Percentiles rank a stretch among this genome's conserved stretches.
phyloP scores from a whole-genome alignment of 1,140 invertebrate species.

The Lepidurus couesii region DNA sequence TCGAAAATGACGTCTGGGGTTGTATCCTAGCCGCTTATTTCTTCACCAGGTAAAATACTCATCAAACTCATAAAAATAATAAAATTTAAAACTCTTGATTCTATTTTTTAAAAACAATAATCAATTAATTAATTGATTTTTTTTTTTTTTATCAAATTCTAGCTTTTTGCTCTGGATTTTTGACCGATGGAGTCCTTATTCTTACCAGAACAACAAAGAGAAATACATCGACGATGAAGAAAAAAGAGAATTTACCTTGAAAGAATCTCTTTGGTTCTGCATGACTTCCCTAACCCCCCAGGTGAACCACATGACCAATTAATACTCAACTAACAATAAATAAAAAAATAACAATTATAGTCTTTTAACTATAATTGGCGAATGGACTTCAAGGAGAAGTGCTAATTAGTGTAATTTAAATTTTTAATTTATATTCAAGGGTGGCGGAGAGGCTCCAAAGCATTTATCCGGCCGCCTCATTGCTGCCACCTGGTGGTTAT shows the following conservation, averaged over 20 bases:
- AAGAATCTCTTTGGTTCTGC: conserved; percentile 97
- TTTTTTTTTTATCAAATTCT: too few relatives aligned
- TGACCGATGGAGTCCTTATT: conserved; percentile 93
- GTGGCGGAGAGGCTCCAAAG: conserved; percentile 92
- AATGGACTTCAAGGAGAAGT: not conserved
- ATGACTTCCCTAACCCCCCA: conserved; percentile 97
- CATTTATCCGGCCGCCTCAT: conserved; percentile 86
- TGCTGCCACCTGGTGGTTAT: conserved; percentile 96
- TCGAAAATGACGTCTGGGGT: conserved; percentile 93
- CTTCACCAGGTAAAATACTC: conserved; percentile 64
- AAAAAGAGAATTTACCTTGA: conserved; percentile 88
- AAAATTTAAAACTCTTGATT: not conserved
- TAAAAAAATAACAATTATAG: not conserved
- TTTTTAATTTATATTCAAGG: conserved; percentile 44
- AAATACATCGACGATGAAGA: conserved; percentile 91
- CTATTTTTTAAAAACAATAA: not conserved
- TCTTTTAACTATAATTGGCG: not conserved
- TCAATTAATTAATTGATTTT: too few relatives aligned
- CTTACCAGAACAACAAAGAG: conserved; percentile 88
- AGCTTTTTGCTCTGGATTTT: conserved; percentile 92
- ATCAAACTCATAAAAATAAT: not conserved
- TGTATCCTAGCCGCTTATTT: conserved; percentile 93
- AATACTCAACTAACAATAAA: not conserved
- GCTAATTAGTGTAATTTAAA: not conserved
- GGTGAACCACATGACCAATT: conserved; percentile 41